Evolutionary conservation across 2,797 vertebrate species (phyloP).

Genomic region (Hyperoplus immaculatus): DNA sequence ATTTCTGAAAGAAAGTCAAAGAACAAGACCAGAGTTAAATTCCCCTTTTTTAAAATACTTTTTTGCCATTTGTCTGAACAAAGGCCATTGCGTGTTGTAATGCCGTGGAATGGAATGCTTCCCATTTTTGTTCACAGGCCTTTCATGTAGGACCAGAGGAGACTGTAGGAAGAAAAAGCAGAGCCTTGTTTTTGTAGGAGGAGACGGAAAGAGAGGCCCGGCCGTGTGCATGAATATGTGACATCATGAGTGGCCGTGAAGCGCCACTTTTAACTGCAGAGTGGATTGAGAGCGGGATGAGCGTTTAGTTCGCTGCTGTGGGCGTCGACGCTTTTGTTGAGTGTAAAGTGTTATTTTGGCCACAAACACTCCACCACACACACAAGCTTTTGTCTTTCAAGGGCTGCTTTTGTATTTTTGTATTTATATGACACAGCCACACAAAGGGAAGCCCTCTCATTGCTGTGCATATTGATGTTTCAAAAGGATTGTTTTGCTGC

Average conservation of each 20-base stretch:
- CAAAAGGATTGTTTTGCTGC: conserved; percentile 60
- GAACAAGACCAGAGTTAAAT: neutral
- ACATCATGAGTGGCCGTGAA: conserved; percentile 58
- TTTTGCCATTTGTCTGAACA: neutral
- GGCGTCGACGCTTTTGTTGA: conserved; percentile 72
- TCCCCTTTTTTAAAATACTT: no score
- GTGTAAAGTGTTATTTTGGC: conserved; percentile 77
- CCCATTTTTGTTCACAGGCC: neutral
- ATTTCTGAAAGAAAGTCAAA: neutral
- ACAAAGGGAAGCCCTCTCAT: conserved; percentile 70
- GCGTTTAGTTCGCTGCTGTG: conserved; percentile 63
- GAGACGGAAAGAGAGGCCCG: conserved; percentile 39
- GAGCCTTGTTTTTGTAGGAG: conserved; percentile 33
- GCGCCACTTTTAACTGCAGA: conserved; percentile 64
- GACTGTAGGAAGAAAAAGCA: conserved; percentile 1
- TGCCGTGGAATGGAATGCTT: neutral
- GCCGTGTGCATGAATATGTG: conserved; percentile 39
- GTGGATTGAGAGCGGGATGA: conserved; percentile 68
- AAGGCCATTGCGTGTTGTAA: neutral
- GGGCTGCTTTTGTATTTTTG: conserved; percentile 65
- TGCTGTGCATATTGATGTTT: conserved; percentile 43
- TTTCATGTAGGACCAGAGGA: conserved; percentile 1
- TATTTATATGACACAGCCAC: conserved; percentile 50
- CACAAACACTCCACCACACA: conserved; percentile 74
- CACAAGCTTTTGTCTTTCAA: conserved; percentile 71